Base-by-base conservation (phyloP, 2,797 vertebrate species). In the Petrocephalus sullivani region DNA sequence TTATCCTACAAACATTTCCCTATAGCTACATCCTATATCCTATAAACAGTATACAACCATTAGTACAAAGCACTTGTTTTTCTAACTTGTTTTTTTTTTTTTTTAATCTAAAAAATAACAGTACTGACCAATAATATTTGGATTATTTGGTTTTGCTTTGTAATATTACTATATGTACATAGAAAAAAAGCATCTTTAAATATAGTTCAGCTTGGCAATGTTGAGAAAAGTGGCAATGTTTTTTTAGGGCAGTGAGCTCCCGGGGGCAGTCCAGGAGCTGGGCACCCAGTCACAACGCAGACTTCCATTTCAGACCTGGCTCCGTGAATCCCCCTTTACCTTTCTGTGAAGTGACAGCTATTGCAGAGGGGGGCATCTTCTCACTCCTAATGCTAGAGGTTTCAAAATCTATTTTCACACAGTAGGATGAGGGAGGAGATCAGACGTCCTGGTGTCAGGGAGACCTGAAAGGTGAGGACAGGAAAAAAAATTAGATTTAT, bases 201-300 rank as follows among this genome's bases (percentile, higher is more conserved):
- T 56, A 85, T 51, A 85, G 49, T 85, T 85, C 82, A 85, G 82
- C 53, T 85, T 85, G 82, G 60, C 64, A 89, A 88, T 82, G 88
- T 89, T 90, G 60, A 90, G 49, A 28, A 67, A 5, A 51, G 85
- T 61, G 49, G 58, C 49, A 23, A 49, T 41, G 16, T 19, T 6
- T 28, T 28, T 41, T 78, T 61, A 51, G 56, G 53, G 37, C 28
- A 56, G 41, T 37, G 37, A 87, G 23, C 61, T 60, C 12, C 46
- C 54, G 56, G 83, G 83, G 21, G 3, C 21, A 14, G 16, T 87
- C 53, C 19, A 21, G 60, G 1, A 67, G 67, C 33, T 21, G 85
- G 60, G 85, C 37, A 10, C 37, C 71, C 2, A 56, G 4, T 75
- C 12, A 75, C 14, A 78, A 78, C 6, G 16, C 0, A 14, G 37